Base-by-base conservation (phyloP, 1,140 invertebrate genomes). In the Sogatella furcifera region DNA sequence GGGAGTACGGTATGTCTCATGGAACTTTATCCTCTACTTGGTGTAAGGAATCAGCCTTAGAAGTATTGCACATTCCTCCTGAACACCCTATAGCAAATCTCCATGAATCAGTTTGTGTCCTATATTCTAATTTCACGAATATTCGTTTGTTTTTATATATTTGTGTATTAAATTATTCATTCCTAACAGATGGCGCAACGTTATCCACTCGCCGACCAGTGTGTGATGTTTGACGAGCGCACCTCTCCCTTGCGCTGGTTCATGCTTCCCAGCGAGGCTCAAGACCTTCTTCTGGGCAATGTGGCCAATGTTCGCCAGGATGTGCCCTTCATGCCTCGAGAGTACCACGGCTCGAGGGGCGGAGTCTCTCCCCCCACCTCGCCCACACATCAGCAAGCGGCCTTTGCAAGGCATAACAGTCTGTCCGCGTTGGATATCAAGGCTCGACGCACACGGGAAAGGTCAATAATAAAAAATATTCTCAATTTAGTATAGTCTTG, bases 221-320 rank as follows among this genome's bases (percentile, higher is more conserved):
- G 80, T 58, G 78, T 85, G 10, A 73, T 91, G 64, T 80, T 82
- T 69, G 82, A 86, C 67, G 78, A 81, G 41, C 73, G 81, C 49
- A 79, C 83, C 19, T 81, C 87, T 63, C 76, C 78, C 55, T 73
- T 93, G 13, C 75, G 90, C 57, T 95, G 91, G 91, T 95, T 93
- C 71, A 84, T 94, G 78, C 72, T 94, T 49, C 85, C 85, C 0
- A 81, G 82, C 66, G 85, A 88, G 72, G 86, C 85, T 2, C 86
- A 88, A 69, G 83, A 86, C 66, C 74, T 88, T 5, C 69, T 88
- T 0, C 74, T 86, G 0, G 85, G 84, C 15, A 80, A 84, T 65
- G 87, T 84, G 14, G 80, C 81, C 49, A 87, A 86, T 65, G 84
- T 88, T 0, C 86, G 86, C 71, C 84, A 86, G 64, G 79, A 81